Evolutionary conservation across 2,797 vertebrate genomes (phyloP), one percentile per base, ranked within the genome.

Genomic region (Thunnus albacares): DNA sequence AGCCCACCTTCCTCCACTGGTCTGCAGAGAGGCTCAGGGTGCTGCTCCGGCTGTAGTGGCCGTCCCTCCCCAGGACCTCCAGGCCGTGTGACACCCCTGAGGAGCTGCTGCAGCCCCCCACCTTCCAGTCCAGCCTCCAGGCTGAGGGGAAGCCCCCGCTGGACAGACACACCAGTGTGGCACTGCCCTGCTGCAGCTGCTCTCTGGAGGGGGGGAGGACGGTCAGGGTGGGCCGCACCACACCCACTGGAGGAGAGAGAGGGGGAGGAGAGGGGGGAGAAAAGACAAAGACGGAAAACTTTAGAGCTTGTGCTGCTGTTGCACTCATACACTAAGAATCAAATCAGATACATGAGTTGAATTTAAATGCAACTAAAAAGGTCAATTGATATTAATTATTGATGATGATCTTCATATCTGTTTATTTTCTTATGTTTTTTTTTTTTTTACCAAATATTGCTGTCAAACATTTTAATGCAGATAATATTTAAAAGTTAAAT

Each of bases 91-190:
- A 80, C 53, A 57, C 85, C 65, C 53, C 88, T 4, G 69, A 75
- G 74, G 58, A 75, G 56, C 11, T 75, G 63, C 70, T 62, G 41
- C 41, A 59, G 30, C 66, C 77, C 59, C 79, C 81, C 87, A 92
- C 76, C 81, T 82, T 90, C 90, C 91, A 92, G 79, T 28, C 24
- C 24, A 24, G 24, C 24, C 24, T 24, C 24, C 24, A 24, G 24
- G 24, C 24, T 30, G 92, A 90, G 75, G 91, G 91, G 81, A 85
- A 92, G 78, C 88, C 89, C 67, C 78, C 73, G 38, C 78, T 84
- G 86, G 80, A 84, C 87, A 89, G 45, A 85, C 92, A 92, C 84
- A 89, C 47, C 75, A 91, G 3, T 15, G 83, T 82, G 82, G 69
- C 82, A 28, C 30, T 78, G 63, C 55, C 81, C 79, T 77, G 49